Conservation (phyloP, 2,888 invertebrate species). For the Brenthis daphne region DNA sequence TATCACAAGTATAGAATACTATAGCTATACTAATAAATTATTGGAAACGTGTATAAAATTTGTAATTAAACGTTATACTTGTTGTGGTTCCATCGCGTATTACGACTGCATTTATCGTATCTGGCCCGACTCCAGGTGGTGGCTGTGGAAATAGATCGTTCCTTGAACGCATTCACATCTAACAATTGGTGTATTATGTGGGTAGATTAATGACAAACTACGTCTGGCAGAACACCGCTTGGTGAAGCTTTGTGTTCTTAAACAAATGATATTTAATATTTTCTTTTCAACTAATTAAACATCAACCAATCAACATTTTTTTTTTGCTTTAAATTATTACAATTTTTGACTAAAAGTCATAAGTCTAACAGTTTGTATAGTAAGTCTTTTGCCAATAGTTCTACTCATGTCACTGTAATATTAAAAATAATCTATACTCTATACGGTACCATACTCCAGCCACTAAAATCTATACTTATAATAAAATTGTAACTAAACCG, state of each 20-base stretch:
- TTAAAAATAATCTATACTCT: too few species aligned
- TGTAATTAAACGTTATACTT: constrained; percentile 25
- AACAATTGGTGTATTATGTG: constrained; percentile 38
- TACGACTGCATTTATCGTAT: constrained; percentile 42
- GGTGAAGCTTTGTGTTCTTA: background rate
- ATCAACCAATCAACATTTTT: too few species aligned
- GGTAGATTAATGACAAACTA: constrained; percentile 33
- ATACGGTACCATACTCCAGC: too few species aligned
- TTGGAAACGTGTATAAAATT: background rate
- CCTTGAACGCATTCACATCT: constrained; percentile 42
- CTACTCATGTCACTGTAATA: too few species aligned
- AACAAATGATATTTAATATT: background rate
- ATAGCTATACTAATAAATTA: too few species aligned
- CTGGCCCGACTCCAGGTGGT: constrained; percentile 44
- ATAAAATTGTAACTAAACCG: too few species aligned
- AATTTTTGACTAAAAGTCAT: too few species aligned
- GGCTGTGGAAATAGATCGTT: constrained; percentile 44
- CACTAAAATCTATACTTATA: too few species aligned
- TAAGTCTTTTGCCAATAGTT: too few species aligned
- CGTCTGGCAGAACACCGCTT: constrained; percentile 1
- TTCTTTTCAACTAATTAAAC: background rate
- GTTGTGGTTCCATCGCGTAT: constrained; percentile 31
- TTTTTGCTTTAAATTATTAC: too few species aligned
- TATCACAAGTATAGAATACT: too few species aligned
- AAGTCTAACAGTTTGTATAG: too few species aligned